Base-by-base conservation (phyloP, 2,888 invertebrate species). In the Imbricaverruca yamaguchii region DNA sequence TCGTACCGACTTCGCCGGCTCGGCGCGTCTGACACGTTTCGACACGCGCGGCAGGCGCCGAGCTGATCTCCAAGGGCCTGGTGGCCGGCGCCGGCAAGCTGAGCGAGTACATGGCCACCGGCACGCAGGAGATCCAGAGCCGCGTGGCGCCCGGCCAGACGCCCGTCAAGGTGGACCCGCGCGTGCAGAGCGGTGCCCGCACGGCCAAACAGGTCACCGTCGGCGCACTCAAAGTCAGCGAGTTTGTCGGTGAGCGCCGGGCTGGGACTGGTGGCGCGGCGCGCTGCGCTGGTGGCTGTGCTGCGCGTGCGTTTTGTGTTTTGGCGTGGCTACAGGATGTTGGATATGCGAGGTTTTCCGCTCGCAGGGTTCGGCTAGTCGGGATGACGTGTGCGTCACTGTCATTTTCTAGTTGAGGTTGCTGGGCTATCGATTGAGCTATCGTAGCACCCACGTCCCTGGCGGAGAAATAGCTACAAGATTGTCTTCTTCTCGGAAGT, bases 151-250 rank as follows among this genome's bases (percentile, higher is more conserved):
- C 87, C 10, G 87, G 86, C 15, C 85, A 85, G 15, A 84, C 89
- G 7, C 89, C 90, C 0, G 87, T 88, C 80, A 87, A 88, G 0
- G 86, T 90, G 23, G 89, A 90, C 81, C 90, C 90, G 0, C 88
- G 89, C n/a, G 88, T 93, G 9, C 88, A 88, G 83, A 89, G 88
- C 84, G 89, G 91, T 9, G 87, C 91, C 61, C 89, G 91, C 84
- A 90, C 92, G 83, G 92, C 92, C 0, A 90, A 92, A 85, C 89
- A 89, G 84, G 92, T 92, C 15, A 91, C 92, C 1, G 90, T 90
- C 82, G 90, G 89, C 65, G 92, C 92, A 13, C 92, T 91, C 11
- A 89, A 90, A 85, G 91, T 92, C 81, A 93, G 92, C 15, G 91
- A 91, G 80, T 93, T 87, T 86, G 86, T 92, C 74, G 90, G 92